Evolutionary conservation across 1,140 invertebrate genomes (phyloP), one percentile per base, ranked within the genome.

Genomic region (Drosophila lacteicornis): DNA sequence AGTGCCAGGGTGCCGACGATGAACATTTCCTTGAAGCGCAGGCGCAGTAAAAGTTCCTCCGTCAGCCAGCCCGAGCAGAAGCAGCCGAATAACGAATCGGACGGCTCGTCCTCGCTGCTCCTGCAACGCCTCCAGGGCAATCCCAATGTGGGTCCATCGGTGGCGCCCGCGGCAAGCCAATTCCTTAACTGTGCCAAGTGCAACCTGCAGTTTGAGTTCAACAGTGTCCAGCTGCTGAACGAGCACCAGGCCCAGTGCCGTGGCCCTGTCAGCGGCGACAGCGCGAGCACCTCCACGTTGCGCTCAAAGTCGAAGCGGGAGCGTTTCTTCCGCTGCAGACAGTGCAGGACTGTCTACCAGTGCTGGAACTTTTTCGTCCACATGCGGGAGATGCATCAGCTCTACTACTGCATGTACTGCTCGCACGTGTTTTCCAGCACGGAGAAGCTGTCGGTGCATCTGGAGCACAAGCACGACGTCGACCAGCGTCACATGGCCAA

Each of bases 301-400:
- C 25, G 9, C 13, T 2, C 12, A 1, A 87, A 80, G 36, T 2
- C 12, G 1, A 87, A 80, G 36, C 78, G 75, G 45, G 83, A 90
- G 45, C 78, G 81, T 0, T 91, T 96, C 93, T 96, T 96, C 59
- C 97, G 96, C 77, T 97, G 96, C 91, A 95, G 95, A 11, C 95
- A 95, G 1, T 97, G 96, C 91, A 95, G 95, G 27, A 96, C 95
- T 3, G 97, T 97, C 78, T 97, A 96, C 93, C 96, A 97, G 92
- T 96, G 96, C 76, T 97, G 96, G 96, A 96, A 97, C 93, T 93
- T 97, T 33, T 97, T 97, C 91, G 91, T 96, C 12, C 96, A 97
- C 79, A 97, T 97, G 95, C 93, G 95, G 51, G 96, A 97, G 76
- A 94, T 95, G 19, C 96, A 97, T 90, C 95, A 95, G 70, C 94